Percentiles rank a stretch among this genome's conserved stretches.
These are phyloP conservation scores for Psylliodes chrysocephalus DNA, from an alignment of 2,888 invertebrate species.

Conservation along the genomic window DNA sequence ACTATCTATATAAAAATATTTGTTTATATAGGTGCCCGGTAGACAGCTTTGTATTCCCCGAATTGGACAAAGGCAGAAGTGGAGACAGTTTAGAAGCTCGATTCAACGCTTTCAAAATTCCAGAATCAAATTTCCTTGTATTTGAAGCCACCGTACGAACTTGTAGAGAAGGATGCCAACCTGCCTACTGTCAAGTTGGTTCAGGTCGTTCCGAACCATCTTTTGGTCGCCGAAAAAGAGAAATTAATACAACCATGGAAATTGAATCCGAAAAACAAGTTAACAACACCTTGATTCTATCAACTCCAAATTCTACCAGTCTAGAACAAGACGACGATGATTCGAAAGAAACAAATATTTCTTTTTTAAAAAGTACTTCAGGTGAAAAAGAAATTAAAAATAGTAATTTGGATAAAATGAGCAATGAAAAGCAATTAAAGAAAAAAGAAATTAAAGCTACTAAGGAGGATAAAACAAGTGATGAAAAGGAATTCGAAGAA, in stretches of 20 bases:
- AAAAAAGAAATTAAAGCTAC: neutral
- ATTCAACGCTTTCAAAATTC: conserved; percentile 94
- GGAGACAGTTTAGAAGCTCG: conserved; percentile 90
- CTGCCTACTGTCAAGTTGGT: conserved; percentile 85
- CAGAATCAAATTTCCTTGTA: conserved; percentile 92
- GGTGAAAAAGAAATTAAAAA: conserved; percentile 8
- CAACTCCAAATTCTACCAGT: conserved; percentile 48
- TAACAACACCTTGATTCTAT: neutral
- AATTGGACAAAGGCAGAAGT: conserved; percentile 84
- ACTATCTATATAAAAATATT: neutral
- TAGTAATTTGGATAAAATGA: too few species aligned
- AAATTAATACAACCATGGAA: conserved; percentile 59
- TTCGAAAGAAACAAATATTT: conserved; percentile 11
- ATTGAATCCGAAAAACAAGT: conserved; percentile 48
- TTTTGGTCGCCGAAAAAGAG: conserved; percentile 77
- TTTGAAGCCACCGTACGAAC: conserved; percentile 93
- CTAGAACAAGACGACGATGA: conserved; percentile 55
- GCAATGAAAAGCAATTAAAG: neutral
- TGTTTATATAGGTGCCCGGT: conserved; percentile 80
- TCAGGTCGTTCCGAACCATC: conserved; percentile 81
- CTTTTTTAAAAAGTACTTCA: neutral
- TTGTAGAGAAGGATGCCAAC: conserved; percentile 89
- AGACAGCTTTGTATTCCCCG: conserved; percentile 91
- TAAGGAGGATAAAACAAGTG: too few species aligned
- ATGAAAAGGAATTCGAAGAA: neutral